phyloP scores from a whole-genome alignment of 1,140 invertebrate genomes.

The Aphaenogaster rudis region DNA sequence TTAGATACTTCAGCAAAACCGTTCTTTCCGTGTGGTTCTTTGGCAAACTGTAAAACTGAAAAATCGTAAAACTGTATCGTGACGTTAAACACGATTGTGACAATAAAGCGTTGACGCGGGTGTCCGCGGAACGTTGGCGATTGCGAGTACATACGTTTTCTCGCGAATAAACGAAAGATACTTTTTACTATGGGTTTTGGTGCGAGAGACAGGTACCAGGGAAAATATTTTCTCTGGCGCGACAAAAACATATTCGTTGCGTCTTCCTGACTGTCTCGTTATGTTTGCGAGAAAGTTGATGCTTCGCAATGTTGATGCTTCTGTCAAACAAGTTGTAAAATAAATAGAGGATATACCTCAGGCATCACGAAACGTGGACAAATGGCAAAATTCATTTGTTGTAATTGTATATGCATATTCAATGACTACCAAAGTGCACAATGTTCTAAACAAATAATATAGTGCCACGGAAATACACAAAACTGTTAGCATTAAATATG shows the following conservation, averaged over 20 bases:
- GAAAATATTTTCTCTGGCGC: slow-evolving; percentile 17
- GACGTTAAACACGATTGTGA: neutral
- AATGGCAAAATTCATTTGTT: neutral
- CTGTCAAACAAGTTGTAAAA: slow-evolving; percentile 13
- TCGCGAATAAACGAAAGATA: slow-evolving; percentile 7
- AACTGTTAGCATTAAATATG: neutral
- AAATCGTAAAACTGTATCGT: slow-evolving; percentile 2
- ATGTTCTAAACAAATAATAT: neutral
- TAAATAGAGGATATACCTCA: slow-evolving; percentile 24
- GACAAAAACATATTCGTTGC: slow-evolving; percentile 8
- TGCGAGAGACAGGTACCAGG: neutral
- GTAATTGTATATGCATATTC: neutral
- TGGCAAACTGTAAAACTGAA: too few species aligned
- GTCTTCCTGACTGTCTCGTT: slow-evolving; percentile 11
- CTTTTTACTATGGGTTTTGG: neutral
- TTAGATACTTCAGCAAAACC: too few species aligned
- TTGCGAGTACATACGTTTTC: neutral
- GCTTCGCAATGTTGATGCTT: neutral
- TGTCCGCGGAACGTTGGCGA: neutral
- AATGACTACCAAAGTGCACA: neutral
- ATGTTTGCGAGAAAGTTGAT: slow-evolving; percentile 36
- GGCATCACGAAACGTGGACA: neutral
- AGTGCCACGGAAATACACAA: neutral
- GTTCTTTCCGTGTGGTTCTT: too few species aligned
- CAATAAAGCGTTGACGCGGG: neutral